Evolutionary conservation across 2,113 vertebrate genomes (phyloP), one percentile per base, ranked within the genome.

Genomic region (Salminus brasiliensis): DNA sequence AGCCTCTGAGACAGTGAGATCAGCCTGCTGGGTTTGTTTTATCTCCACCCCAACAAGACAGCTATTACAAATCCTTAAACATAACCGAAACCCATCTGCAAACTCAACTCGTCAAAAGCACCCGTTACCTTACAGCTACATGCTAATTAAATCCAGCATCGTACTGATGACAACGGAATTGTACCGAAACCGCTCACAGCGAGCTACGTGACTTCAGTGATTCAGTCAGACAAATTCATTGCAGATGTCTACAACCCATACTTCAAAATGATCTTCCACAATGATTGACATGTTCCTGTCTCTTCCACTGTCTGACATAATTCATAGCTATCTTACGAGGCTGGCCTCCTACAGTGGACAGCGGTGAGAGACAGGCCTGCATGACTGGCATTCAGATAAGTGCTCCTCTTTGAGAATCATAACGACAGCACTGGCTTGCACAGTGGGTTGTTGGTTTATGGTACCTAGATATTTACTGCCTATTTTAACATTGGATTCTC

Each of bases 131-230:
- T 76, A 27, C 55, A 66, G 34, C 18, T 34, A 76, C 32, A 76
- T 29, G 47, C 45, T 76, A 67, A 76, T 76, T 76, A 29, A 27
- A 63, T 16, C 36, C n/a, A 76, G 63, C 36, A 76, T 52, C 13
- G 32, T 36, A n/a, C 3, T 52, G 47, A 34, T 65, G 27, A 32
- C 47, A 49, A 7, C 0, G 5, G 55, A 63, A 47, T 32, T 30
- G 39, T 23, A 49, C 29, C 34, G 32, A 65, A 34, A 34, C 30
- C 5, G 29, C 59, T 34, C 29, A 36, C 30, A 34, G 16, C 32
- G 27, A 60, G 57, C 29, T 30, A 55, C 23, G 2, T 23, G 53
- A 9, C 23, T 18, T 21, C 16, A 36, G 29, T n/a, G 62, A n/a
- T 36, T 65, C 21, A n/a, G 16, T 34, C 18, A 21, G 0, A 0